Evolutionary conservation across 1,140 invertebrate genomes (phyloP), one percentile per base, ranked within the genome.

Genomic region (Bombus confusus): DNA sequence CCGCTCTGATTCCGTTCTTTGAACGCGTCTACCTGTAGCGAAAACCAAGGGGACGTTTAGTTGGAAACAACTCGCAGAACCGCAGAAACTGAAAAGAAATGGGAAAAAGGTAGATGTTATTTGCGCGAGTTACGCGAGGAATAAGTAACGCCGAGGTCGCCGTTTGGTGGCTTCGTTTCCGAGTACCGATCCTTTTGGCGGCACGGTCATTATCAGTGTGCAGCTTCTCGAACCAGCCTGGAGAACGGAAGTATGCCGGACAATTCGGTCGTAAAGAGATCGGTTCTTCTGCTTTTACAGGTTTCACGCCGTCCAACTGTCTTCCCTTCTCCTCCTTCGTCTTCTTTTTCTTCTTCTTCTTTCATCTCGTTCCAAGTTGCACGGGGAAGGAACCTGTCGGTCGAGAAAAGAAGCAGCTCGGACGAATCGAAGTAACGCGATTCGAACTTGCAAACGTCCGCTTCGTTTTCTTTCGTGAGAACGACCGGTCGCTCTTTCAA

Each of bases 221-320:
- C 9, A 3, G 31, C 9, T n/a, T 31, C 39, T 73, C 8, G 47
- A 31, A 37, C 22, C 25, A 59, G 64, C 47, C 47, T 3, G 77
- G 75, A 72, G 64, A 74, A 74, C 72, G 72, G 80, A 86, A 87
- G 57, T 86, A 86, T 31, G 34, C 34, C 52, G 25, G 25, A 76
- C 34, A 41, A 72, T 81, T 76, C 18, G 57, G 34, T n/a, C 72
- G 39, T 85, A 85, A 87, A 87, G 64, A 72, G 64, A 72, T 86
- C 72, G 57, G 52, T 64, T 57, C 66, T 37, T 71, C 73, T 47
- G 6, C 34, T n/a, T 31, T 28, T 57, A 9, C 39, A 13, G 34
- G 25, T 28, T 34, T 18, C 43, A 52, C 43, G 18, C 4, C 28
- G 4, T 22, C 2, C 25, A 39, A 37, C 8, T 13, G 10, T 5